These are phyloP conservation scores for Notolabrus celidotus DNA, from an alignment of 2,797 vertebrate genomes.

Conservation along the genomic window DNA sequence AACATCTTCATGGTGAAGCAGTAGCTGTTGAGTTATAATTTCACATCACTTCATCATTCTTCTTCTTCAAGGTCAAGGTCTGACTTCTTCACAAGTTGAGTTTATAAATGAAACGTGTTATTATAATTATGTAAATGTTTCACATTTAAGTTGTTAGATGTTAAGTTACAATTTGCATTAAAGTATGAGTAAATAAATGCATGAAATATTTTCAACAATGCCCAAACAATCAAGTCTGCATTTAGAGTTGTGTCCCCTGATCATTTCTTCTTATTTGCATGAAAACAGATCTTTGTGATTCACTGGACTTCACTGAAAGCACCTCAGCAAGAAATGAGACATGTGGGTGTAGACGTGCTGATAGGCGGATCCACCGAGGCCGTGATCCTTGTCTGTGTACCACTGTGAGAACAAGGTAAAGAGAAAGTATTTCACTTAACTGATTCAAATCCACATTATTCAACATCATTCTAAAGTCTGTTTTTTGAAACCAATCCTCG, in stretches of 20 bases:
- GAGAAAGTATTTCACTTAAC: too few species aligned
- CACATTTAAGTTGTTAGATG: too few species aligned
- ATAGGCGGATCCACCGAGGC: constrained; percentile 87
- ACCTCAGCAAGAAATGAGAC: constrained; percentile 92
- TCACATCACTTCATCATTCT: background rate
- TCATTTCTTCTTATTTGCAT: constrained; percentile 12
- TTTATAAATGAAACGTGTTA: too few species aligned
- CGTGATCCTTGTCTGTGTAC: constrained; percentile 96
- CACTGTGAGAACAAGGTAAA: constrained; percentile 83
- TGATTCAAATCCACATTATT: too few species aligned
- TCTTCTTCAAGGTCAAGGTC: background rate
- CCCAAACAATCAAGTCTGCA: background rate
- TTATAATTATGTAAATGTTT: too few species aligned
- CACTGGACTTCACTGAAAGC: constrained; percentile 81
- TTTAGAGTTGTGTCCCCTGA: background rate
- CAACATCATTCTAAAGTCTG: background rate
- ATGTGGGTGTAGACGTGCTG: constrained; percentile 95
- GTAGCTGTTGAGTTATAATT: background rate
- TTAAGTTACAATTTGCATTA: background rate
- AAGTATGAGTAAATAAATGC: background rate
- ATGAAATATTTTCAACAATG: background rate
- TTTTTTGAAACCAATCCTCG: too few species aligned
- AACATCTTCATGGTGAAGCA: background rate
- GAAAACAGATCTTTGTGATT: background rate
- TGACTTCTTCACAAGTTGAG: background rate